Percentiles rank a stretch among this genome's conserved stretches.
Conservation (phyloP, 2,113 vertebrate genomes). For the Rhadina sibilatrix region DNA sequence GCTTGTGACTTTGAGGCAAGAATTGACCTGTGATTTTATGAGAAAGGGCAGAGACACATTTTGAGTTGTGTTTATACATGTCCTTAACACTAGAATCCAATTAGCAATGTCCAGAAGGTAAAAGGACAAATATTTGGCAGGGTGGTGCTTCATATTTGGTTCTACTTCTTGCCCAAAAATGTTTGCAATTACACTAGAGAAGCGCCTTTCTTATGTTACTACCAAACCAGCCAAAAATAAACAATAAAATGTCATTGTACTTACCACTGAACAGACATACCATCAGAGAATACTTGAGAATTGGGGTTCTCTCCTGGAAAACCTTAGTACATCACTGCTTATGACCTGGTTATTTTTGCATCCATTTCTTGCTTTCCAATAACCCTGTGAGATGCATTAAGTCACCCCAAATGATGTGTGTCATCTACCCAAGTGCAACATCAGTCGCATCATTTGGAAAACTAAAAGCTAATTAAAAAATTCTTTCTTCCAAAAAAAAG, state of each 20-base stretch:
- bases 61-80: neutral
- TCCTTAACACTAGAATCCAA: neutral
- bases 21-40: neutral
- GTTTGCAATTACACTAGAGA: neutral
- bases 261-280: neutral
- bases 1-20: neutral
- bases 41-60: neutral
- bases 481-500: neutral
- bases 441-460: neutral
- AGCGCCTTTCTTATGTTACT: neutral
- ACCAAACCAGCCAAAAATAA: neutral
- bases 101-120: neutral
- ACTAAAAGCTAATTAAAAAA: conserved; percentile 31
- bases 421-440: neutral
- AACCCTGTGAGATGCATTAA: neutral
- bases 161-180: neutral
- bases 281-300: fast-evolving
- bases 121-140: neutral
- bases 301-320: neutral
- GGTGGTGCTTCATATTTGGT: neutral
- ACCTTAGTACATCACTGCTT: neutral
- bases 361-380: neutral
- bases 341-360: neutral
- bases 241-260: neutral
- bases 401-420: neutral